These are phyloP conservation scores for Zosterops lateralis DNA, from an alignment of 2,113 vertebrate genomes.

Conservation along the genomic window DNA sequence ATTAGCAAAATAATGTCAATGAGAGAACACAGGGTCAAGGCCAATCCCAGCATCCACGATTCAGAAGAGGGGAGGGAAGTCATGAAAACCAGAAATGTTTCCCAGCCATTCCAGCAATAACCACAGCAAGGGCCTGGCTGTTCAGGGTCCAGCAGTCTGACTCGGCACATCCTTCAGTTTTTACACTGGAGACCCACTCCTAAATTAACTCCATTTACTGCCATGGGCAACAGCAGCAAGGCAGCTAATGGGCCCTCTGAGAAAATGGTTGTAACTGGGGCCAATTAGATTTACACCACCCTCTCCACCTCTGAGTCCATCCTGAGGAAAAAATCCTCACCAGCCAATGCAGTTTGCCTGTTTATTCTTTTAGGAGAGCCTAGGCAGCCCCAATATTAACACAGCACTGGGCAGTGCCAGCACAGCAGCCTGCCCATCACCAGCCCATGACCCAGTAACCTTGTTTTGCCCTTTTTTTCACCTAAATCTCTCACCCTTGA, in stretches of 20 bases:
- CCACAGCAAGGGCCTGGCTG: not conserved
- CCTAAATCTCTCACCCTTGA: not conserved
- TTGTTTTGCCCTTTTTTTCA: not conserved
- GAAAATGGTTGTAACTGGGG: not conserved
- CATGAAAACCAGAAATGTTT: accelerated
- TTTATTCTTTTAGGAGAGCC: not conserved
- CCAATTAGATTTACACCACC: not conserved
- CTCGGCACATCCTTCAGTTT: not conserved
- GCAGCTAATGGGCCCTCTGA: not conserved
- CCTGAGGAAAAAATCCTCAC: not conserved
- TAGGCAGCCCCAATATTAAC: accelerated
- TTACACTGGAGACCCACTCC: not conserved
- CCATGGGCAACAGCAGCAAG: not conserved
- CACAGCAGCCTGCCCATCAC: not conserved
- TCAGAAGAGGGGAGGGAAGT: not conserved
- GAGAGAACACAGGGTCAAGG: not conserved
- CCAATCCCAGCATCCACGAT: accelerated
- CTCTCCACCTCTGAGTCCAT: not conserved
- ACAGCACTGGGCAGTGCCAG: not conserved
- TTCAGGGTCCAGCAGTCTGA: not conserved
- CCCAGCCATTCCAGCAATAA: not conserved
- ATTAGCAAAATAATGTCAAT: not conserved
- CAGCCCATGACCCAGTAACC: not conserved
- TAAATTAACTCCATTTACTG: not conserved
- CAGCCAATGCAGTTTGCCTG: not conserved